Percentiles rank a stretch among this genome's conserved stretches.
Conservation (phyloP, 64 coral and sea anemone genomes). For the Catalaphyllia jardinei region DNA sequence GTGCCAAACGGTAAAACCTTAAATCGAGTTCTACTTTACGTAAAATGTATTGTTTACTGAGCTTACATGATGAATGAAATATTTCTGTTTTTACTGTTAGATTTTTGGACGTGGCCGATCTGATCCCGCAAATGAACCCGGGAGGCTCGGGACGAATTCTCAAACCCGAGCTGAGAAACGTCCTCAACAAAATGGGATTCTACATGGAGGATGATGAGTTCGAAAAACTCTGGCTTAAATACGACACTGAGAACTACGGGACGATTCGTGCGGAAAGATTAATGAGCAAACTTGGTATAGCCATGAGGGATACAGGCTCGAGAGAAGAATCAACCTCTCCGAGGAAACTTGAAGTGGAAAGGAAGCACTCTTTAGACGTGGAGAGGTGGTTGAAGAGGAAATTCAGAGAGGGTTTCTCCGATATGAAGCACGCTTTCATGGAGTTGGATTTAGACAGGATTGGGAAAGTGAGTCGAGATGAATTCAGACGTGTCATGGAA, state of each 20-base stretch:
- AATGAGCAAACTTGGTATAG: constrained; percentile 85
- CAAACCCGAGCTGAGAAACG: constrained; percentile 91
- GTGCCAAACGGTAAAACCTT: too few species aligned
- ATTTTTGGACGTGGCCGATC: constrained; percentile 92
- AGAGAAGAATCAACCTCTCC: constrained; percentile 51
- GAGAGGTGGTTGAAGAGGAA: constrained; percentile 95
- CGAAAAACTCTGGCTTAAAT: constrained; percentile 97
- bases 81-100: not conserved
- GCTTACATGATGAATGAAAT: too few species aligned
- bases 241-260: constrained; percentile 94
- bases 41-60: too few species aligned
- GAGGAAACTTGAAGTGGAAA: constrained; percentile 84
- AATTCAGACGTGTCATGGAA: constrained; percentile 80
- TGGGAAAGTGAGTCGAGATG: constrained; percentile 67
- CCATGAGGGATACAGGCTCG: constrained; percentile 40
- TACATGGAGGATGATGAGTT: constrained; percentile 98
- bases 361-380: constrained; percentile 79
- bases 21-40: too few species aligned
- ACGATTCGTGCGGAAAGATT: constrained; percentile 88
- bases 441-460: constrained; percentile 92
- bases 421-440: constrained; percentile 98
- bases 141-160: constrained; percentile 89
- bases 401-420: constrained; percentile 96
- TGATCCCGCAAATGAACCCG: constrained; percentile 96
- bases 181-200: constrained; percentile 93